These are phyloP conservation scores for Andrena hattorfiana DNA, from an alignment of 2,888 invertebrate species.

Conservation along the genomic window DNA sequence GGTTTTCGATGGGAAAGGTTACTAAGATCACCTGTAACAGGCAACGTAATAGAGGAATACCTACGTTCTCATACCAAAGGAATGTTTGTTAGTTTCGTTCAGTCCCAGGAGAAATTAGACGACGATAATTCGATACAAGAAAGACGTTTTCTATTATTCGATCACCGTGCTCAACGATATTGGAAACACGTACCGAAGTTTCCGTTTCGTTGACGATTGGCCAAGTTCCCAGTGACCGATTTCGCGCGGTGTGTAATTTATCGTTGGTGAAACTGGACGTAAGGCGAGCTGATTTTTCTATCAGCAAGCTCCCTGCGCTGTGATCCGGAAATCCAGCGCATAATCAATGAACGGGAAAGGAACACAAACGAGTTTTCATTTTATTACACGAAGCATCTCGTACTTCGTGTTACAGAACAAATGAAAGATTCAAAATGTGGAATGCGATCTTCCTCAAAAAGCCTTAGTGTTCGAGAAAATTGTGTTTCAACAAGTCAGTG, in stretches of 20 bases:
- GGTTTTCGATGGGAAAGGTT: too few species aligned
- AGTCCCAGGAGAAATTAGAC: background rate
- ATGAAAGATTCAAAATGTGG: background rate
- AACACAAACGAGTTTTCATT: constrained; percentile 1
- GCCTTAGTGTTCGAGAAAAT: background rate
- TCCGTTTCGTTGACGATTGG: constrained; percentile 22
- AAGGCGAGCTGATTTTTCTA: constrained; percentile 40
- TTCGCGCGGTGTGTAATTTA: constrained; percentile 47
- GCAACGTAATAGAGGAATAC: background rate
- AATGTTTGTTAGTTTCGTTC: background rate
- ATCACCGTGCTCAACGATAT: constrained; percentile 2
- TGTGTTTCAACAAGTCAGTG: background rate
- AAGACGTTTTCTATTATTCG: background rate
- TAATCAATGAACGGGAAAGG: background rate
- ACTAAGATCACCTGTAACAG: too few species aligned
- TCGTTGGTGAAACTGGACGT: constrained; percentile 48
- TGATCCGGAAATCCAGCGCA: constrained; percentile 29
- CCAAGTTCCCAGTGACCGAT: constrained; percentile 37
- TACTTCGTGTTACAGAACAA: too few species aligned
- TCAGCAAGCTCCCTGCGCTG: constrained; percentile 1
- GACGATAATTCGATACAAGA: background rate
- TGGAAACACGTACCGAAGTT: constrained; percentile 18
- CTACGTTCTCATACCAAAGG: background rate
- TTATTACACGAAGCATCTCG: background rate
- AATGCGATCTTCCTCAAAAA: background rate